These are phyloP conservation scores for Nasonia vitripennis DNA, from an alignment of 1,140 invertebrate genomes.

Conservation along the genomic window DNA sequence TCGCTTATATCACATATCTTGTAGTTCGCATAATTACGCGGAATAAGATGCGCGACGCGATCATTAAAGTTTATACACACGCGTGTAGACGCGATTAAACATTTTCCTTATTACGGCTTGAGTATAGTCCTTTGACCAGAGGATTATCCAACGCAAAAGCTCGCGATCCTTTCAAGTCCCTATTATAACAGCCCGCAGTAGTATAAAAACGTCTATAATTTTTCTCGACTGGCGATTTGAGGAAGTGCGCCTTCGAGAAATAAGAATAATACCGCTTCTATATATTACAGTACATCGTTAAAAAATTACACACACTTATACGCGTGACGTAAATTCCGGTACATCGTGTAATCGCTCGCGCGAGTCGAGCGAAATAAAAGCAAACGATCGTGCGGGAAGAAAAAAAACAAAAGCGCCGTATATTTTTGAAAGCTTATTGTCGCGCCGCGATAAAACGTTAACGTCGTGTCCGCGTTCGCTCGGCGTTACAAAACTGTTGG, in stretches of 20 bases:
- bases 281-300: background rate
- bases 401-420: background rate
- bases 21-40: no score
- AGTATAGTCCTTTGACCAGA: no score
- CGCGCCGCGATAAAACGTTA: constrained; percentile 66
- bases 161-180: no score
- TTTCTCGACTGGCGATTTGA: background rate
- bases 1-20: no score
- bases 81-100: background rate
- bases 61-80: background rate
- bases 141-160: no score
- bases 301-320: background rate
- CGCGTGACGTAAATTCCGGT: background rate
- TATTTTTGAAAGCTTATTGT: constrained; percentile 43
- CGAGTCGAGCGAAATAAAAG: background rate
- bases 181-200: no score
- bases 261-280: no score
- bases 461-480: constrained; percentile 61
- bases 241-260: background rate
- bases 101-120: no score
- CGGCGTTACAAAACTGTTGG: constrained; percentile 42
- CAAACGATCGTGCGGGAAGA: background rate
- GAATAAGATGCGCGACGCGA: background rate
- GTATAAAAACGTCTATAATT: no score
- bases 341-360: no score